Conservation (phyloP, 2,888 invertebrate genomes). For the Thereva nobilitata region DNA sequence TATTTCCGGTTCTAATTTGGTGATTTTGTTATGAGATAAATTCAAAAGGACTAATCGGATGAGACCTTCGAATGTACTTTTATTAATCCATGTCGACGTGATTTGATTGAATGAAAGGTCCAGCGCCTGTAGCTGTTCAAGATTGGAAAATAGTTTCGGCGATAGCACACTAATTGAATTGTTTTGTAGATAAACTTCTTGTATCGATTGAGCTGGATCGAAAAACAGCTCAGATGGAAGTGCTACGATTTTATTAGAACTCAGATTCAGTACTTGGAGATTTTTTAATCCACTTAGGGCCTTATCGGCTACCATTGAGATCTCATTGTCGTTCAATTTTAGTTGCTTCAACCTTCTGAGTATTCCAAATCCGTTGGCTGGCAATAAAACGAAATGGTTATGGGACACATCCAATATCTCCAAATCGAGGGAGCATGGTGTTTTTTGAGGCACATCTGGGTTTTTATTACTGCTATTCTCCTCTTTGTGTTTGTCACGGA, state of each 20-base stretch:
- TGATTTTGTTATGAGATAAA: constrained; percentile 81
- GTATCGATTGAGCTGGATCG: constrained; percentile 77
- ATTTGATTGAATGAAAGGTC: constrained; percentile 86
- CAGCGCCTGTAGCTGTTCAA: constrained; percentile 78
- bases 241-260: constrained; percentile 87
- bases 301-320: constrained; percentile 83
- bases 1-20: constrained; percentile 78
- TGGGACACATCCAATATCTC: constrained; percentile 81
- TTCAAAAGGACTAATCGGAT: constrained; percentile 86
- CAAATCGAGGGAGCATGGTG: constrained; percentile 75
- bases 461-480: constrained; percentile 36
- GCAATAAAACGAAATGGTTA: constrained; percentile 83
- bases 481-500: constrained; percentile 64
- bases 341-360: constrained; percentile 77
- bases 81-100: constrained; percentile 84
- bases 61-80: constrained; percentile 82
- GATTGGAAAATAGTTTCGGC: constrained; percentile 82
- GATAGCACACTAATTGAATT: constrained; percentile 87
- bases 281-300: constrained; percentile 80
- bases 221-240: constrained; percentile 84
- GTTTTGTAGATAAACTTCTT: constrained; percentile 88
- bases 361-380: constrained; percentile 80
- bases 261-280: constrained; percentile 83
- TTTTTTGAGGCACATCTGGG: constrained; percentile 31
- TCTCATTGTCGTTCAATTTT: constrained; percentile 85